These are phyloP conservation scores for Cephus runcator DNA, from an alignment of 2,888 invertebrate genomes.

Conservation along the genomic window DNA sequence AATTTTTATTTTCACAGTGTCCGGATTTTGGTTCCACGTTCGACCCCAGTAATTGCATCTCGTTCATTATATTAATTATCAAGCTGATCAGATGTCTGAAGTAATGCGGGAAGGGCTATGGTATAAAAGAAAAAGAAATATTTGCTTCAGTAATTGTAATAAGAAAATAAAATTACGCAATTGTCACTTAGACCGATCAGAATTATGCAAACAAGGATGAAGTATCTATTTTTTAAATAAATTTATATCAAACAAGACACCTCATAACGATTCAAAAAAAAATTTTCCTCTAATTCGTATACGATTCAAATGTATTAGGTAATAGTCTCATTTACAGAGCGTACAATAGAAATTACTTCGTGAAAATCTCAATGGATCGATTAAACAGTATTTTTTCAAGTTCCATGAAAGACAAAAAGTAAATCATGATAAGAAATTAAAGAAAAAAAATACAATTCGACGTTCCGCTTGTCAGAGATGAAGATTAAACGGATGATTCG, in stretches of 20 bases:
- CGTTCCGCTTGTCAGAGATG: neutral
- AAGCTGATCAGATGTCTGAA: constrained; percentile 47
- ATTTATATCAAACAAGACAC: neutral
- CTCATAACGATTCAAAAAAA: neutral
- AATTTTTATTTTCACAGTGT: constrained; percentile 30
- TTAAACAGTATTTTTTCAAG: no score
- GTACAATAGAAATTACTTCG: neutral
- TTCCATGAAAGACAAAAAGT: neutral
- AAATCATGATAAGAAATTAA: neutral
- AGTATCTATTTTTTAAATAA: neutral
- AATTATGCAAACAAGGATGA: neutral
- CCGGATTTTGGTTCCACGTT: constrained; percentile 40
- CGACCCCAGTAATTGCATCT: constrained; percentile 43
- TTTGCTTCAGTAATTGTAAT: neutral
- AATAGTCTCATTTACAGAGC: neutral
- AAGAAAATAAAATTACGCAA: neutral
- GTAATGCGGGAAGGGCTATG: constrained; percentile 47
- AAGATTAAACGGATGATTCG: neutral
- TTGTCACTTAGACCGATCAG: neutral
- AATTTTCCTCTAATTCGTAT: neutral
- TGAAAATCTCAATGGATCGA: no score
- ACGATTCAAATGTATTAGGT: neutral
- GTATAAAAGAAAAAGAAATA: neutral
- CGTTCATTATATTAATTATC: constrained; percentile 43
- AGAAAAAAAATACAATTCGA: neutral